A percentile compares a stretch with the other conserved stretches of the same genome.
phyloP scores from a whole-genome alignment of 2,797 vertebrate species.

The Pempheris klunzingeri region DNA sequence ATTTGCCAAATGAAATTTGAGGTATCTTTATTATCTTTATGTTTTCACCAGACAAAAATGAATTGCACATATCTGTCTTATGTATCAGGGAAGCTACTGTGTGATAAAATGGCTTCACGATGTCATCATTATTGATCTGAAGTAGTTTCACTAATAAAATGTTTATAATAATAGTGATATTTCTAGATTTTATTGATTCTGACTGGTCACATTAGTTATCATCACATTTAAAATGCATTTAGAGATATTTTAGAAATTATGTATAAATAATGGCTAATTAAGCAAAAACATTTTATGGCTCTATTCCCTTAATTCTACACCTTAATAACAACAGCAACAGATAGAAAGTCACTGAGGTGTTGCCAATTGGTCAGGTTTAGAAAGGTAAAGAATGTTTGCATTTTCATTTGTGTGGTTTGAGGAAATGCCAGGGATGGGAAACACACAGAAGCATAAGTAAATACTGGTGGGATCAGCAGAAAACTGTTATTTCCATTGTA shows the following conservation, averaged over 20 bases:
- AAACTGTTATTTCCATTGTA: conserved; percentile 15
- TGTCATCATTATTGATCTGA: neutral
- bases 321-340: no score
- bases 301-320: no score
- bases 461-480: conserved; percentile 4
- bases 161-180: neutral
- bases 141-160: no score
- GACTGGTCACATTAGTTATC: neutral
- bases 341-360: no score
- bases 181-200: conserved; percentile 10
- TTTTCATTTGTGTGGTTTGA: conserved; percentile 3
- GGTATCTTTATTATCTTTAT: no score
- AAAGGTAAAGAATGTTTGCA: conserved; percentile 11
- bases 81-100: neutral
- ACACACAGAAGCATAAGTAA: conserved; percentile 6
- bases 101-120: neutral
- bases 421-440: neutral
- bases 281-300: neutral
- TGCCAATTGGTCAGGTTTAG: no score
- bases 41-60: no score
- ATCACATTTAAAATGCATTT: neutral
- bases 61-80: neutral
- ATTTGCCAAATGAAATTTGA: no score
- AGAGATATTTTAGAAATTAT: neutral
- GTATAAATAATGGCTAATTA: neutral